These are phyloP conservation scores for Fissipunctia ypsillon DNA, from an alignment of 2,888 invertebrate genomes.

Conservation along the genomic window DNA sequence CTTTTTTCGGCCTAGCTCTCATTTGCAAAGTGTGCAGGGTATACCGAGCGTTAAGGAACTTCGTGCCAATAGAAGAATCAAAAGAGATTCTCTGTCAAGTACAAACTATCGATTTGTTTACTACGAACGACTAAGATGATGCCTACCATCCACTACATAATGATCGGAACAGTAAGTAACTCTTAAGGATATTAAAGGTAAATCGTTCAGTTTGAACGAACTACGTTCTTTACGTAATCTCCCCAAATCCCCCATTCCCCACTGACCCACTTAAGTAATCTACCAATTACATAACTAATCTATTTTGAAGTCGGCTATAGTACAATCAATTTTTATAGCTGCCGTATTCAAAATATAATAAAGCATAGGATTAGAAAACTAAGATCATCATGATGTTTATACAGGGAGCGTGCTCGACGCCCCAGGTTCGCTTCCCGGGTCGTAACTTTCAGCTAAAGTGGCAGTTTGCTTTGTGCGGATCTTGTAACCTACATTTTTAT, in stretches of 20 bases:
- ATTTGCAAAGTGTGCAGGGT: background rate
- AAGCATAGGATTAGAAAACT: slow-evolving; percentile 65
- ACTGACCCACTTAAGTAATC: slow-evolving; percentile 60
- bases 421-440: slow-evolving; percentile 82
- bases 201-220: slow-evolving; percentile 27
- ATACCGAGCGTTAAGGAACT: background rate
- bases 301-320: slow-evolving; percentile 48
- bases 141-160: background rate
- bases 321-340: slow-evolving; percentile 56
- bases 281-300: slow-evolving; percentile 44
- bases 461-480: slow-evolving; percentile 62
- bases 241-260: slow-evolving; percentile 28
- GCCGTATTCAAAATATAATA: slow-evolving; percentile 64
- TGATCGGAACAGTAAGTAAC: background rate
- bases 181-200: slow-evolving; percentile 39
- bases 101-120: slow-evolving; percentile 5
- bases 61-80: background rate
- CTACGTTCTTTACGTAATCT: slow-evolving; percentile 34
- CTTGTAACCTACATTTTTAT: slow-evolving; percentile 66
- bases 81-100: no score
- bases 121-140: background rate
- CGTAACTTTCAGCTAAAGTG: slow-evolving; percentile 78
- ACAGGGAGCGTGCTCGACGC: slow-evolving; percentile 78
- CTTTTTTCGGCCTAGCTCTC: background rate
- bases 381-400: slow-evolving; percentile 69